Conservation (phyloP, 2,797 vertebrate species). For the Chelon labrosus region DNA sequence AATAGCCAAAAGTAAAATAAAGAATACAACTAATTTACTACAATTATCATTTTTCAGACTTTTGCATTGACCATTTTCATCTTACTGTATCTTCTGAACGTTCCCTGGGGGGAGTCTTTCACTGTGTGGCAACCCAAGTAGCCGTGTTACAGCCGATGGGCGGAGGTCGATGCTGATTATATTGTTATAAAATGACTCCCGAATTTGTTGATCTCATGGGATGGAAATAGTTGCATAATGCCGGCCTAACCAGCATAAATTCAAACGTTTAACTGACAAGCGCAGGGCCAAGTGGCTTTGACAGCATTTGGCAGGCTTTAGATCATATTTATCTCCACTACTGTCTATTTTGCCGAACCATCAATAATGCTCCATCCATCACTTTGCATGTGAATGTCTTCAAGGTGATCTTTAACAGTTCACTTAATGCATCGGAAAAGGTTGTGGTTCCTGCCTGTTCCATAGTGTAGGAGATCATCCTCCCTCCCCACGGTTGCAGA, state of each 20-base stretch:
- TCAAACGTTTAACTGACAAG: constrained; percentile 66
- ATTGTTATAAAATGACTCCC: constrained; percentile 38
- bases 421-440: constrained; percentile 42
- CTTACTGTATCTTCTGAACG: not conserved
- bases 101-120: not conserved
- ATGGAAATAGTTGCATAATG: constrained; percentile 71
- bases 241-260: constrained; percentile 69
- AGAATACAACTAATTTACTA: not conserved
- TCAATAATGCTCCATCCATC: constrained; percentile 65
- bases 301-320: constrained; percentile 69
- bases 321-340: constrained; percentile 66
- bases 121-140: constrained; percentile 11
- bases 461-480: constrained; percentile 10
- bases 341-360: constrained; percentile 62
- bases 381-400: constrained; percentile 60
- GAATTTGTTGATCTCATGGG: constrained; percentile 50
- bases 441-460: constrained; percentile 17
- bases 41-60: not conserved
- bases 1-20: no score
- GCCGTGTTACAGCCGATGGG: constrained; percentile 15
- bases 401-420: constrained; percentile 69
- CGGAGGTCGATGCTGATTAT: constrained; percentile 24
- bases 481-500: constrained; percentile 23
- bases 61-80: not conserved
- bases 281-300: constrained; percentile 70